Evolutionary conservation across 2,113 vertebrate species (phyloP), one percentile per base, ranked within the genome.

Genomic region (Silurus asotus): DNA sequence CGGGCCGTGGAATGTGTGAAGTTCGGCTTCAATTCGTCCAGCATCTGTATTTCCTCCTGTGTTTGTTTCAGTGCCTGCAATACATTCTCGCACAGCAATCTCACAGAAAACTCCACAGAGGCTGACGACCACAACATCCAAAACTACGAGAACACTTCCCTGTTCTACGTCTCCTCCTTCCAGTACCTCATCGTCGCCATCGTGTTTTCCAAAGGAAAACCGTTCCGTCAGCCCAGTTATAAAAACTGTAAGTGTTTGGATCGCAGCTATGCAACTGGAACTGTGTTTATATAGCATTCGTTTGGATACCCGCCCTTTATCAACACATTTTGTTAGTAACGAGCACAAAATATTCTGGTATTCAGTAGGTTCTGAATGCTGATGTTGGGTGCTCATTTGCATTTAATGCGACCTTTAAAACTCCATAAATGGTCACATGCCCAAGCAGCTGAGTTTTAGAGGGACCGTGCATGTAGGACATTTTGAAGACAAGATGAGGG

Each of bases 121-220:
- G 8, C 86, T 0, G 96, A 97, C 80, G 94, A 96, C 25, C 96
- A 95, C 94, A 94, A 97, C 93, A 99, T 99, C 91, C 90, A 92
- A 88, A 99, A 97, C 90, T 98, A 96, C 8, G 97, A 99, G 94
- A 99, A 99, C 93, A 99, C 97, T 87, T 99, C 97, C 88, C 93
- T 99, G 83, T 99, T 99, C 94, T 99, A 96, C 90, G 93, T 99
- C 92, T 99, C 98, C 90, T 96, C 93, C 90, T 99, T 99, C 92
- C 98, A 99, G 94, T 99, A 99, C 94, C 96, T 99, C 92, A 96
- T 97, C 79, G 96, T 99, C 82, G 97, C 98, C 64, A 89, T 99
- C 48, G 96, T 97, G 87, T 99, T 99, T 94, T 98, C 98, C 89
- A 99, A 99, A 94, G 98, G 98, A 90, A 99, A 97, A 92, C 98